Evolutionary conservation across 2,888 invertebrate genomes (phyloP).

Genomic region (Platynereis dumerilii): DNA sequence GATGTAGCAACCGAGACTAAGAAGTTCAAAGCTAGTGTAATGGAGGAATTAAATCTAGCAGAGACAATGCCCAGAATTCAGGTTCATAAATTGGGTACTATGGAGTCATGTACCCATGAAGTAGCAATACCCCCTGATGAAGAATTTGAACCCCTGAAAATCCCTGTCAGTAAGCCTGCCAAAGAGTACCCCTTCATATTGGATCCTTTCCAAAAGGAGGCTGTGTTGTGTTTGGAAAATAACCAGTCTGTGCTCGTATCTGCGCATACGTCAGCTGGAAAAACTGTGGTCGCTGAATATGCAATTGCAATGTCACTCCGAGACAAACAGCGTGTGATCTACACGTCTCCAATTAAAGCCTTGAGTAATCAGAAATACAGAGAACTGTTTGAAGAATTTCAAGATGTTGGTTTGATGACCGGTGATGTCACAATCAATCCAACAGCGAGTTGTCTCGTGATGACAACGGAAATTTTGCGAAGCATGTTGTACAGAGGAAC

Average conservation of each 20-base stretch:
- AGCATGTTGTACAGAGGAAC: slow-evolving; percentile 99
- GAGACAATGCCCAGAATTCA: slow-evolving; percentile 81
- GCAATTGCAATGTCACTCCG: slow-evolving; percentile 93
- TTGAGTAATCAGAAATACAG: slow-evolving; percentile 99
- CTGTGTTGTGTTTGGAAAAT: slow-evolving; percentile 95
- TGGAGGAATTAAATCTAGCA: slow-evolving; percentile 66
- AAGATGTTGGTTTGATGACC: slow-evolving; percentile 97
- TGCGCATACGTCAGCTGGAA: slow-evolving; percentile 99
- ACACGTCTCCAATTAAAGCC: slow-evolving; percentile 99
- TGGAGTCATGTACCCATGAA: slow-evolving; percentile 94
- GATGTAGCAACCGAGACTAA: slow-evolving; percentile 4
- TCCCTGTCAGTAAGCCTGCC: slow-evolving; percentile 71
- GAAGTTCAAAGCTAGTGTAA: slow-evolving; percentile 19
- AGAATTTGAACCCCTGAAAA: slow-evolving; percentile 73
- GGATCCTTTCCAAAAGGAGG: slow-evolving; percentile 98
- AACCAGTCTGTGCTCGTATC: slow-evolving; percentile 98
- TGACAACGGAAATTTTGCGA: slow-evolving; percentile 99
- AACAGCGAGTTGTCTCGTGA: slow-evolving; percentile 94
- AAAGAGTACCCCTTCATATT: slow-evolving; percentile 93
- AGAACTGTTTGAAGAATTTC: slow-evolving; percentile 94
- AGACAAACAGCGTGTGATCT: slow-evolving; percentile 96
- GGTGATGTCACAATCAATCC: slow-evolving; percentile 99
- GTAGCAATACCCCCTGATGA: slow-evolving; percentile 85
- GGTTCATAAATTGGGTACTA: slow-evolving; percentile 86
- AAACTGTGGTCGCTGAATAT: slow-evolving; percentile 97